phyloP scores from a whole-genome alignment of 2,113 vertebrate species.

The Crocuta crocuta region DNA sequence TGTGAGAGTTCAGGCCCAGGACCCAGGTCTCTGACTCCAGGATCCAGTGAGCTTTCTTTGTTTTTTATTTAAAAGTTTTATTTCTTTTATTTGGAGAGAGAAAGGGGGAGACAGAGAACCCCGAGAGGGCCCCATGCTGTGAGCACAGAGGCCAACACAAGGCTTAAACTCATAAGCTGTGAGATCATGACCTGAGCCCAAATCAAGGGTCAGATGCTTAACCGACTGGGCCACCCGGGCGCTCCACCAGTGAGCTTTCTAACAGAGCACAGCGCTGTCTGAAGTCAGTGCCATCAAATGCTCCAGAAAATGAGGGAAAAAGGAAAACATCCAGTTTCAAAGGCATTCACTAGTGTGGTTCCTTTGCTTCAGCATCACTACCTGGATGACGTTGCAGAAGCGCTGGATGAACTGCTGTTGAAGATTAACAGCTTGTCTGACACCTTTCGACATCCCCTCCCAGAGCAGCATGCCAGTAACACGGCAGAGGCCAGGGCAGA shows the following conservation, averaged over 20 bases:
- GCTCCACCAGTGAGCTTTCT: no score
- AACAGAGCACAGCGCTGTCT: not conserved
- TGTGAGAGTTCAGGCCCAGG: not conserved
- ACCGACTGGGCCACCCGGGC: no score
- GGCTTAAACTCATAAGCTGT: no score
- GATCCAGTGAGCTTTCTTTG: no score
- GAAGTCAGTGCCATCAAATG: rapidly evolving
- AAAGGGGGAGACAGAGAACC: no score
- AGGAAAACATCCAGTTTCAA: rapidly evolving
- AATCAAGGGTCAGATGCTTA: no score
- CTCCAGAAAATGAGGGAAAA: not conserved
- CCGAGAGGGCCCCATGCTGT: no score
- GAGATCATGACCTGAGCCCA: no score
- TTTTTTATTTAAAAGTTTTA: no score
- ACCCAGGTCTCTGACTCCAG: not conserved
- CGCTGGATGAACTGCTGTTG: slow-evolving; percentile 89
- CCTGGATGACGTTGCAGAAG: slow-evolving; percentile 88
- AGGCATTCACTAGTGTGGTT: not conserved
- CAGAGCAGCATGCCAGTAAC: slow-evolving; percentile 28
- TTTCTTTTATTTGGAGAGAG: no score
- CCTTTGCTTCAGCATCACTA: slow-evolving; percentile 83
- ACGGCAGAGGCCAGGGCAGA: not conserved
- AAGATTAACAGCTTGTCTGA: slow-evolving; percentile 84
- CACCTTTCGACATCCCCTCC: slow-evolving; percentile 79
- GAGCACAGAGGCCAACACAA: no score